Evolutionary conservation across 2,888 invertebrate species (phyloP), one percentile per base, ranked within the genome.

Genomic region (Platerodrilus igneus): DNA sequence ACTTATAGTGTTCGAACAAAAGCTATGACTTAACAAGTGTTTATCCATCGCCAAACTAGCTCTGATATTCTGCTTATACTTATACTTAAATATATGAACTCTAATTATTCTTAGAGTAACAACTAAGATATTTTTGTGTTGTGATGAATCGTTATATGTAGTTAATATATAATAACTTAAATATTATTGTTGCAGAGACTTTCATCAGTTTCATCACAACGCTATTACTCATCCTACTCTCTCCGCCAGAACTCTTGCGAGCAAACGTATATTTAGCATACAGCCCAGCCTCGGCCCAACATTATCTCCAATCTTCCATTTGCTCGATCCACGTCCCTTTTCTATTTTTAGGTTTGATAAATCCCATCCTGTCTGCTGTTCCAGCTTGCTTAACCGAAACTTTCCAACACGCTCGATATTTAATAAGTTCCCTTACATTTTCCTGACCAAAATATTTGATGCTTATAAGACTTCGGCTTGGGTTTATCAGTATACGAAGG

Each of bases 231-330:
- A 57, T 82, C 85, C 65, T 84, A 84, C 67, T 84, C 84, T 67
- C 76, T 86, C 60, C 78, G 85, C 60, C 84, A 86, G 71, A 85
- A 85, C 69, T 85, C 86, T 71, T 84, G 85, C 73, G 86, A 86
- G 75, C 86, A 86, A 72, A 85, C 85, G 64, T 86, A 79, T 75
- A 86, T 86, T 76, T 86, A 86, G 81, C 80, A 68, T 54, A 63
- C 66, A 57, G 66, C 66, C 64, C 63, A 61, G 60, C 59, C 62
- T 55, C 62, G 62, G 45, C 55, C 64, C 45, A 57, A 62, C 52
- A 66, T 68, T 41, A 59, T 66, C 32, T 53, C 68, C 48, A 66
- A 62, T 47, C 55, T 68, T 33, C 68, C 68, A 40, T 68, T 68
- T 50, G 59, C 66, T 45, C 55, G 67, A 48, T 67, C 68, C 49